A percentile compares a stretch with the other conserved stretches of the same genome.
Evolutionary conservation across 2,888 invertebrate species (phyloP).

Genomic region (Scaptomyza tumidula): DNA sequence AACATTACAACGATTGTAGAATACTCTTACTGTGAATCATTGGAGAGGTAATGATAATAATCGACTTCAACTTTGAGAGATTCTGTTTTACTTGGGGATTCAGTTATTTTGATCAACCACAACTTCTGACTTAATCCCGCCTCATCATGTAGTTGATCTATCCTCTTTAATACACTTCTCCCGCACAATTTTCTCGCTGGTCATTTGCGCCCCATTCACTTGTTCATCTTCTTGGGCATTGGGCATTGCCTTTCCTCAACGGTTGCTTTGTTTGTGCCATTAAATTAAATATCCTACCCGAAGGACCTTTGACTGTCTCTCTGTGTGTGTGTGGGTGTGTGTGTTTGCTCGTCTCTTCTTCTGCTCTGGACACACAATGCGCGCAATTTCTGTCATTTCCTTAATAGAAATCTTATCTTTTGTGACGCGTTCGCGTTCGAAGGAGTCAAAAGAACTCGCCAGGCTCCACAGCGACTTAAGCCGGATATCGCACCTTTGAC

Average conservation of each 20-base stretch:
- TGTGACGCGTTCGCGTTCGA: slow-evolving; percentile 56
- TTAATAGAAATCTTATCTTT: slow-evolving; percentile 84
- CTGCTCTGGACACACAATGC: slow-evolving; percentile 74
- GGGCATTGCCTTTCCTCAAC: slow-evolving; percentile 31
- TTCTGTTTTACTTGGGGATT: too few species aligned
- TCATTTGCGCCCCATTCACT: slow-evolving; percentile 63
- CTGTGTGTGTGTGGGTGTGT: background rate
- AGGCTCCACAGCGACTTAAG: slow-evolving; percentile 45
- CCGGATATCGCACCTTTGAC: slow-evolving; percentile 81
- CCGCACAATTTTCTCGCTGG: slow-evolving; percentile 48
- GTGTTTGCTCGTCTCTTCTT: background rate
- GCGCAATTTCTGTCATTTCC: slow-evolving; percentile 84
- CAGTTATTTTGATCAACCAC: background rate
- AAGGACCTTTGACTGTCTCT: slow-evolving; percentile 44
- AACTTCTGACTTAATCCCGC: background rate
- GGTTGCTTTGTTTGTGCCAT: slow-evolving; percentile 72
- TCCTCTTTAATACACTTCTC: background rate
- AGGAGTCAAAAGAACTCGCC: background rate
- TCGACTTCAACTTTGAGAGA: too few species aligned
- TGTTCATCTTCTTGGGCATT: slow-evolving; percentile 26
- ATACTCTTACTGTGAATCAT: slow-evolving; percentile 5
- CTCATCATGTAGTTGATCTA: background rate
- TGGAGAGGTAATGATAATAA: too few species aligned
- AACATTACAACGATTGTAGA: background rate
- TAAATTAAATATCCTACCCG: slow-evolving; percentile 77